Percentiles rank a stretch among this genome's conserved stretches.
Evolutionary conservation across 2,888 invertebrate genomes (phyloP).

Genomic region (Polyommatus iphigenia): DNA sequence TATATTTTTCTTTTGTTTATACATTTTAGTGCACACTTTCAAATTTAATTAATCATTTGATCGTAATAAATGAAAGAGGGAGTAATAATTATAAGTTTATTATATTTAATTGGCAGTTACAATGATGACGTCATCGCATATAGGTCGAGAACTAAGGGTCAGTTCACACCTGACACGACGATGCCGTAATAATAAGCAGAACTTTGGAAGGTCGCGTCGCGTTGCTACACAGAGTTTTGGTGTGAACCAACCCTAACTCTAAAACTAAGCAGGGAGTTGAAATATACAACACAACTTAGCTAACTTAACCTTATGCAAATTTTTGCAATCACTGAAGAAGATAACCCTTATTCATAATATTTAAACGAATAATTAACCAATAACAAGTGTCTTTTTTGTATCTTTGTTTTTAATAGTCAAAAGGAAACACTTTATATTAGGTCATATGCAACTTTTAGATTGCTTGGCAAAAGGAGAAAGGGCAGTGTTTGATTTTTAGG

Average conservation of each 20-base stretch:
- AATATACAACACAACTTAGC: background rate
- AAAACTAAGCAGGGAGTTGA: background rate
- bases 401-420: background rate
- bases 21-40: background rate
- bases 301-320: conserved; percentile 7
- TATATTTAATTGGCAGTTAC: conserved; percentile 27
- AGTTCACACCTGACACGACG: background rate
- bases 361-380: background rate
- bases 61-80: background rate
- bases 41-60: background rate
- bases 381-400: background rate
- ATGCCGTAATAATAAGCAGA: too few species aligned
- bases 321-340: background rate
- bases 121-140: conserved; percentile 15
- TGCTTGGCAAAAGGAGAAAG: background rate
- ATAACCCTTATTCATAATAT: conserved; percentile 9
- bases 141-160: background rate
- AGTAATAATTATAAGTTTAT: conserved; percentile 9
- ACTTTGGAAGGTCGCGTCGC: too few species aligned
- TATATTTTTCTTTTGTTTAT: too few species aligned
- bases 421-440: background rate
- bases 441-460: background rate
- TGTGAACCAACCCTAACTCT: background rate
- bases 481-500: background rate
- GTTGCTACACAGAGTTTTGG: too few species aligned